Base-by-base conservation (phyloP, 2,113 vertebrate genomes). In the Caretta caretta region DNA sequence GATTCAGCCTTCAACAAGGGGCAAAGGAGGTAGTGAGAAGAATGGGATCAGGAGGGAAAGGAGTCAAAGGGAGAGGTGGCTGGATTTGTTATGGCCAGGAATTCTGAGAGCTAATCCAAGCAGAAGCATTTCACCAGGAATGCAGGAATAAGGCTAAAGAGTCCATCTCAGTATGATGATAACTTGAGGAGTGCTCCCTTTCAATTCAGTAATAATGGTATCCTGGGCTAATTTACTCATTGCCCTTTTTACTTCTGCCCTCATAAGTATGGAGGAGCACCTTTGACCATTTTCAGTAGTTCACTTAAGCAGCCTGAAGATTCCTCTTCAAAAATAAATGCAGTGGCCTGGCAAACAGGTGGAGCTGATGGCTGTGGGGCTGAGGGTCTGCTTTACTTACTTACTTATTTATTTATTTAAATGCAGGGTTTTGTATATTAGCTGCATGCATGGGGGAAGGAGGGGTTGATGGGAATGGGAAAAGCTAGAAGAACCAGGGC, bases 341-440 rank as follows among this genome's bases (percentile, higher is more conserved):
- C 53, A 89, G 75, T 12, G 31, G 86, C 57, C 89, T 90, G 75
- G 93, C 94, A 91, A 92, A 97, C 93, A 96, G 94, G 94, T 96
- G 94, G 96, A 95, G 93, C 96, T 92, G 14, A 91, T 49, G 89
- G 86, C 90, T 89, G 35, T 12, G 0, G 1, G 83, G 72, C 78
- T 62, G 78, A 76, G 42, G 5, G 42, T 80, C 92, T 90, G 35
- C 8, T 85, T 92, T 48, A 48, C 9, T 48, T 48, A 8, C 6
- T 48, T 48, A 48, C 2, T 48, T 48, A 48, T 54, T 54, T 54
- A 54, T 22, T 54, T 54, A 54, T 29, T 50, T 29, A 50, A 92
- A 83, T 57, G 90, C 56, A 3, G 13, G 8, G 50, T 11, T 84
- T 22, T 62, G 79, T 95, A 75, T 93, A 81, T 95, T 91, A 94